Evolutionary conservation across 2,113 vertebrate genomes (phyloP).

Genomic region (Campylorhamphus procurvoides): DNA sequence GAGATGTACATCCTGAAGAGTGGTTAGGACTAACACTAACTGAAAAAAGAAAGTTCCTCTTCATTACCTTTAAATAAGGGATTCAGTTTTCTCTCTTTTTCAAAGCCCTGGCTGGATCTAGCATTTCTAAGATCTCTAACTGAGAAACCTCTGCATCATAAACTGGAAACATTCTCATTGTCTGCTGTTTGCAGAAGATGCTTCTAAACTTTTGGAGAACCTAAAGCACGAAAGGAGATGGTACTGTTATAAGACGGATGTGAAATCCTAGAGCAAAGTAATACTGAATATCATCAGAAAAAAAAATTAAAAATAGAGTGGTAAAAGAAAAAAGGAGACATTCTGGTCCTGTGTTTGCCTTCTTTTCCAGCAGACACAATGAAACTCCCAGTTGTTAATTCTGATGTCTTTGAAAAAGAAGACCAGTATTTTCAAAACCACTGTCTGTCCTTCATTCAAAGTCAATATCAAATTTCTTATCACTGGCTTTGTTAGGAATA

Average conservation of each 20-base stretch:
- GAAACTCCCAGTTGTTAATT: background rate
- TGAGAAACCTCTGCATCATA: constrained; percentile 55
- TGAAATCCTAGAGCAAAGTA: background rate
- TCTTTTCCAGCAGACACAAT: background rate
- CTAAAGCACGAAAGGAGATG: constrained; percentile 26
- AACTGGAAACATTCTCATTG: constrained; percentile 73
- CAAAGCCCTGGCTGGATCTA: constrained; percentile 53
- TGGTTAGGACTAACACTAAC: background rate
- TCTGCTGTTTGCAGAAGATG: constrained; percentile 75
- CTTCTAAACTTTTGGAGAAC: constrained; percentile 74
- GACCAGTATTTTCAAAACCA: background rate
- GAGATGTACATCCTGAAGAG: background rate
- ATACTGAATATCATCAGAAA: background rate
- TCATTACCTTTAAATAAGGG: constrained; percentile 73
- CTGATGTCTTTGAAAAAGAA: background rate
- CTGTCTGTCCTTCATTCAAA: background rate
- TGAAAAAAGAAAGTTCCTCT: background rate
- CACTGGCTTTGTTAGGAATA: background rate
- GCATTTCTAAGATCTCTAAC: constrained; percentile 46
- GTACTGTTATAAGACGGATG: background rate
- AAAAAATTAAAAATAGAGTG: background rate
- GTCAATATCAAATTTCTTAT: background rate
- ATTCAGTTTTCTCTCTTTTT: constrained; percentile 77
- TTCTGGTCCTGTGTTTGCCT: background rate
- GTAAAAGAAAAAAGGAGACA: background rate